phyloP scores from a whole-genome alignment of 2,797 vertebrate species.

The Periparus ater region DNA sequence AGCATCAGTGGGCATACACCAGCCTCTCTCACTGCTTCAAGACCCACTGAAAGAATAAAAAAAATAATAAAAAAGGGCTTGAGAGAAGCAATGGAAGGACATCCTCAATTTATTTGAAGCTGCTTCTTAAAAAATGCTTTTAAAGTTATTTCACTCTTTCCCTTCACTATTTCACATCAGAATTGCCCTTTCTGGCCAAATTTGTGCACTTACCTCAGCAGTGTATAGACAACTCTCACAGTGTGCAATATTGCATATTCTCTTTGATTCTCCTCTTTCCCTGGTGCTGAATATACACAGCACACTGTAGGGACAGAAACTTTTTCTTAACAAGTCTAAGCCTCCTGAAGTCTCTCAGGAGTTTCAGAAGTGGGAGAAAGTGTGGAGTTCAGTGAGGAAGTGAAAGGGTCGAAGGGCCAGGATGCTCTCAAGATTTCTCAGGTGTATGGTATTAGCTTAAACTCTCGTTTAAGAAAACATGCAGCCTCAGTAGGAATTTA shows the following conservation, averaged over 20 bases:
- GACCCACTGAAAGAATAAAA: not conserved
- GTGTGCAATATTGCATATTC: not conserved
- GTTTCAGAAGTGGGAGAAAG: not conserved
- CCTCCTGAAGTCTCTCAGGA: not conserved
- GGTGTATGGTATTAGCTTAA: not conserved
- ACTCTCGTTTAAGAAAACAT: not conserved
- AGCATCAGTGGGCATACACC: not conserved
- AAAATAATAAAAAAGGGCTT: not conserved
- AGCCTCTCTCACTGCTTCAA: not conserved
- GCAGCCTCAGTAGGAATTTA: not conserved
- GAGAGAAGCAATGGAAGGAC: not conserved
- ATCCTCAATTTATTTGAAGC: not conserved
- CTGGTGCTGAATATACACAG: not conserved
- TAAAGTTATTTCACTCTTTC: not conserved
- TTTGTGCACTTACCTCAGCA: not conserved
- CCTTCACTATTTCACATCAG: not conserved
- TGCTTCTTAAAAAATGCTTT: not conserved
- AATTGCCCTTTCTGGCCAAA: not conserved
- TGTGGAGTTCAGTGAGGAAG: not conserved
- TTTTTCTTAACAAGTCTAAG: not conserved
- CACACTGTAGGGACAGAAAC: not conserved
- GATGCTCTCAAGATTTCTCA: not conserved
- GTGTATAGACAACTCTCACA: accelerated
- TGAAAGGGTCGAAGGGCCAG: not conserved
- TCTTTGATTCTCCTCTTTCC: not conserved